Percentiles rank a stretch among this genome's conserved stretches.
Conservation (phyloP, 2,797 vertebrate genomes). For the Ataeniobius toweri region DNA sequence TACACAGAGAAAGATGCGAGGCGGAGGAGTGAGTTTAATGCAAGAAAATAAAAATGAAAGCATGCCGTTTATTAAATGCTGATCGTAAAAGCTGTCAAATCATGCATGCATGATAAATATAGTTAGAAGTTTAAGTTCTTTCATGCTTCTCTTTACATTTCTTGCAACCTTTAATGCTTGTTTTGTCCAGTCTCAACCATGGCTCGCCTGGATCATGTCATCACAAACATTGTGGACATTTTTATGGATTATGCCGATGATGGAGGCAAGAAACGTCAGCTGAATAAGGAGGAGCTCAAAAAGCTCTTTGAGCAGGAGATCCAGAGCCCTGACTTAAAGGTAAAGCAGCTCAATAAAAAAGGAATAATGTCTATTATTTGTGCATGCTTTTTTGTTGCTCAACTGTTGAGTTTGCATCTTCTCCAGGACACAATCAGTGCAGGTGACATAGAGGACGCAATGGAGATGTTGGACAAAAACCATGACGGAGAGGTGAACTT, state of each 20-base stretch:
- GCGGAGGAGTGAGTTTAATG: neutral
- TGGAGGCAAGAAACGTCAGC: slow-evolving; percentile 57
- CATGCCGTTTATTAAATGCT: neutral
- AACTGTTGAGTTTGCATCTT: neutral
- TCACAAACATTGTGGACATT: slow-evolving; percentile 71
- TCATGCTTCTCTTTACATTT: neutral
- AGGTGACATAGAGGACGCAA: slow-evolving; percentile 63
- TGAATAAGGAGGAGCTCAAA: slow-evolving; percentile 67
- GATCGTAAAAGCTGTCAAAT: neutral
- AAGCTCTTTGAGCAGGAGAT: slow-evolving; percentile 66
- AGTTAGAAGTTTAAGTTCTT: neutral
- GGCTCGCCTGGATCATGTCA: slow-evolving; percentile 72
- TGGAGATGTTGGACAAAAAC: slow-evolving; percentile 75
- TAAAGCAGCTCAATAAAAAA: slow-evolving; percentile 35
- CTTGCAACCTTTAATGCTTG: neutral
- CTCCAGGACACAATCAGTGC: slow-evolving; percentile 63
- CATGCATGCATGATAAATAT: neutral
- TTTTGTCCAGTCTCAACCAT: slow-evolving; percentile 50
- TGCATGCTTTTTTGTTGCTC: neutral
- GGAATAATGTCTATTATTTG: neutral
- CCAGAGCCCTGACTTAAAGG: slow-evolving; percentile 62
- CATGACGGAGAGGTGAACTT: slow-evolving; percentile 77
- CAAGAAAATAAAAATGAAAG: neutral
- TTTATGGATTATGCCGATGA: slow-evolving; percentile 70
- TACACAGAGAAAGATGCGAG: neutral